Evolutionary conservation across 1,140 invertebrate genomes (phyloP).

Genomic region (Paraescarpia echinospica): DNA sequence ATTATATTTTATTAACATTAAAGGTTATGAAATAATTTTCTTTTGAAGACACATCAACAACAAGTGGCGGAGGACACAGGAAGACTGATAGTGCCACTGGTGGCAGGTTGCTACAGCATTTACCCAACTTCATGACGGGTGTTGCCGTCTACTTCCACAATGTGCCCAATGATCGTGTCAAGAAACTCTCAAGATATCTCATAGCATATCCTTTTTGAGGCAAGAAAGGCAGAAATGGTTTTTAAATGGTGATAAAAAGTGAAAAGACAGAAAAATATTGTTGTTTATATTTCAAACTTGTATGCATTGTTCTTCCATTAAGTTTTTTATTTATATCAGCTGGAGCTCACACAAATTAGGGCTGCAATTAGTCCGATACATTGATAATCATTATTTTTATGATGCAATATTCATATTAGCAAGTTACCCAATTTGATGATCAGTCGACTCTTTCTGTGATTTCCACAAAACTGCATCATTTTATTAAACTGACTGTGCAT

Average conservation of each 20-base stretch:
- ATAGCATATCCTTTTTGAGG: slow-evolving; percentile 51
- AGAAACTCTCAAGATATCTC: slow-evolving; percentile 44
- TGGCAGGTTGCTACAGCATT: not conserved
- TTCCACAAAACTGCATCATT: no score
- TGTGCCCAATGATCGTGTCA: slow-evolving; percentile 36
- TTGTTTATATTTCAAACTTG: not conserved
- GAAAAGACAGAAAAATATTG: not conserved
- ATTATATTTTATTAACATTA: not conserved
- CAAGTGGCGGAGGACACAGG: not conserved
- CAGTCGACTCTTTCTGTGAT: no score
- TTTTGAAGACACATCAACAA: not conserved
- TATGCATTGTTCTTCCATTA: not conserved
- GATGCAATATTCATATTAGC: no score
- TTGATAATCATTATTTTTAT: no score
- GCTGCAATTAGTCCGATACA: no score
- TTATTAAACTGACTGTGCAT: no score
- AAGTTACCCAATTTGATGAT: no score
- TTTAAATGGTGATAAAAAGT: not conserved
- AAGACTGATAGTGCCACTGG: not conserved
- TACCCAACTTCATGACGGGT: slow-evolving; percentile 32
- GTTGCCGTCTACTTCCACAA: slow-evolving; percentile 39
- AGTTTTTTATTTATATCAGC: no score
- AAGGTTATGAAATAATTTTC: not conserved
- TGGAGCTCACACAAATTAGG: no score
- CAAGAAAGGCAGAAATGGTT: not conserved